A percentile compares a stretch with the other conserved stretches of the same genome.
Evolutionary conservation across 1,140 invertebrate genomes (phyloP).

Genomic region (Drosophila pachea): DNA sequence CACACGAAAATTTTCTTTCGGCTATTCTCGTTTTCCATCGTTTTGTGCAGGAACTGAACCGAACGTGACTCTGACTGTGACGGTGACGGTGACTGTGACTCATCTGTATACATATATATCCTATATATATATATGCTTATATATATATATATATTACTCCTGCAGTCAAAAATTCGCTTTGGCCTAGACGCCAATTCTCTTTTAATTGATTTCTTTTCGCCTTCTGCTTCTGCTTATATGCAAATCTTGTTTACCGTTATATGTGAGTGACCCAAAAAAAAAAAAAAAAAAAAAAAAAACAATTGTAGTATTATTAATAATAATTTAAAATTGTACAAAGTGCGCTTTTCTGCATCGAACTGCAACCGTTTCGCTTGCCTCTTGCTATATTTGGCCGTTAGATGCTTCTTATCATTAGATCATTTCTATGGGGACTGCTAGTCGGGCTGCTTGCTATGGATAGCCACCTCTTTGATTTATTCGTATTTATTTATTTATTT

Average conservation of each 20-base stretch:
- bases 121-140: conserved; percentile 1
- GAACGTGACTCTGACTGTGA: conserved; percentile 38
- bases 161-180: conserved; percentile 14
- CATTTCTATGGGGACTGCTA: conserved; percentile 17
- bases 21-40: conserved; percentile 36
- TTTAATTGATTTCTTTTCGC: conserved; percentile 38
- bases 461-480: conserved; percentile 10
- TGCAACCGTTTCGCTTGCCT: no score
- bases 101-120: conserved; percentile 20
- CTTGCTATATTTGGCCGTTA: neutral
- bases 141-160: conserved; percentile 4
- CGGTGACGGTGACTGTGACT: conserved; percentile 26
- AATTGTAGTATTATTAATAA: conserved; percentile 39
- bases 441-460: conserved; percentile 17
- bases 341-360: conserved; percentile 30
- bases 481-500: conserved; percentile 23
- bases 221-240: neutral
- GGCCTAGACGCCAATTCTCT: conserved; percentile 46
- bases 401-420: conserved; percentile 16
- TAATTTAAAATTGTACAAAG: conserved; percentile 63
- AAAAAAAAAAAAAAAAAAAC: no score
- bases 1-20: conserved; percentile 43
- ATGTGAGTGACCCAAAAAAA: conserved; percentile 16
- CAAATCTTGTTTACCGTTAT: conserved; percentile 30
- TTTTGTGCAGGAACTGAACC: conserved; percentile 68